Evolutionary conservation across 1,140 invertebrate genomes (phyloP).

Genomic region (Subanguina moxae): DNA sequence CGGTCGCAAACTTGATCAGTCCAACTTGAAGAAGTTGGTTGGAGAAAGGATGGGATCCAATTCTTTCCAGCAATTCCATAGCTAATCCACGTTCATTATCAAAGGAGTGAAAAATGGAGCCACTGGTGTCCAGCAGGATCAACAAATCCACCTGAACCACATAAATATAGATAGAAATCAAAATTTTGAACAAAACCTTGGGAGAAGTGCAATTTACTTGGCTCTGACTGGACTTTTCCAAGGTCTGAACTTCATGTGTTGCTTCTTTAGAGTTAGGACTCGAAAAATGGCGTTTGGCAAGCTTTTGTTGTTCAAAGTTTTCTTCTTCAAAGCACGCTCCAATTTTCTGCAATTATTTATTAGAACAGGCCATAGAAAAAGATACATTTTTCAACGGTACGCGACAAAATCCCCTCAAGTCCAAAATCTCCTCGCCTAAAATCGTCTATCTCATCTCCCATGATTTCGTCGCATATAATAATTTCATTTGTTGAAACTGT

Average conservation of each 20-base stretch:
- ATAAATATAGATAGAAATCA: not conserved
- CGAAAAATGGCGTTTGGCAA: not conserved
- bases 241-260: not conserved
- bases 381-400: too few relatives aligned
- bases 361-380: too few relatives aligned
- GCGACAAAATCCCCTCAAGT: too few relatives aligned
- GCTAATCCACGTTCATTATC: conserved; percentile 36
- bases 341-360: conserved; percentile 10
- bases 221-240: not conserved
- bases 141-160: conserved; percentile 41
- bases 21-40: conserved; percentile 12
- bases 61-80: conserved; percentile 29
- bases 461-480: too few relatives aligned
- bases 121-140: conserved; percentile 48
- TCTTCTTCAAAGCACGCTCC: conserved; percentile 21
- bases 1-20: conserved; percentile 21
- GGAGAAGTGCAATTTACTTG: not conserved
- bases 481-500: too few relatives aligned
- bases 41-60: conserved; percentile 20
- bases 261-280: not conserved
- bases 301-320: not conserved
- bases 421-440: too few relatives aligned
- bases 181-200: not conserved
- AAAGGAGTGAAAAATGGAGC: conserved; percentile 40
- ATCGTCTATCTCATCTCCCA: too few relatives aligned